Evolutionary conservation across 2,888 invertebrate genomes (phyloP), one percentile per base, ranked within the genome.

Genomic region (Torymus texanus): DNA sequence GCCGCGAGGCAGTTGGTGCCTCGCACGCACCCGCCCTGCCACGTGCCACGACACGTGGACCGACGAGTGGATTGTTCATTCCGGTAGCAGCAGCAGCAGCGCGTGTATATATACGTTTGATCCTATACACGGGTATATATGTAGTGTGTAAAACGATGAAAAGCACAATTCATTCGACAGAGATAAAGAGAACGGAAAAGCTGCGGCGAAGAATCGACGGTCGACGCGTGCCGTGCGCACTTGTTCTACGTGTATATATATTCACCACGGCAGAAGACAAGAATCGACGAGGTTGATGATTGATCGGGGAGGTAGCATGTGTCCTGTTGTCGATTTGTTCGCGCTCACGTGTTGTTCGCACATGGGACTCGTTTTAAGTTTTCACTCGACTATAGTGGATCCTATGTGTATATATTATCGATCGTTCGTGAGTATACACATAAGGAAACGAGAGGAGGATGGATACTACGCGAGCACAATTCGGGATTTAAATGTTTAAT

Each of bases 51-150:
- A 83, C 89, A 88, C 89, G 89, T 88, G 89, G 85, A 84, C 71
- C 58, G 78, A 59, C 67, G 79, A 88, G 89, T 88, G 87, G 89
- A 90, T 89, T 90, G 90, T 89, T 90, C 90, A 89, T 88, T 89
- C 88, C 86, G 82, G 84, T 85, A 62, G 65, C 13, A 21, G 29
- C 21, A 50, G 50, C 58, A 16, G 50, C 8, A 50, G 24, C 51
- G 13, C 50, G 18, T 1, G 1, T 41, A 10, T 51, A 11, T 51
- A 11, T 16, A 5, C 29, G 4, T 56, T 11, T 41, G 5, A 16
- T 8, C 16, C n/a, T 8, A 21, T 21, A 21, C 21, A 21, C 21
- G 21, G 4, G 11, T 8, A 29, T 68, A 41, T 61, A 63, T 63
- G 56, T 16, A 18, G 50, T 12, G 11, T 51, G 67, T 65, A 29